Percentiles rank a stretch among this genome's conserved stretches.
phyloP scores from a whole-genome alignment of 2,888 invertebrate species.

The Polylopha cassiicola region DNA sequence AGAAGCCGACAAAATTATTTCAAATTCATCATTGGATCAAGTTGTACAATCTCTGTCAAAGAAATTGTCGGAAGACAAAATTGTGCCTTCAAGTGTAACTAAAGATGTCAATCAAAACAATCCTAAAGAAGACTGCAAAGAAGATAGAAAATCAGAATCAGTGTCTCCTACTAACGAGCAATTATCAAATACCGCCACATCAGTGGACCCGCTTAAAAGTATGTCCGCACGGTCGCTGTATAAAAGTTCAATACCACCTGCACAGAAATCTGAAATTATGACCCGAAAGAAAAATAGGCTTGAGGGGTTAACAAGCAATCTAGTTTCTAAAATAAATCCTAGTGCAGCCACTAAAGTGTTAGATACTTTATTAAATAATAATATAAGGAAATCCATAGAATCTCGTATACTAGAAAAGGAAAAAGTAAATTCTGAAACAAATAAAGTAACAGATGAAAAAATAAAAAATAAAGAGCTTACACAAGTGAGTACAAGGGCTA shows the following conservation, averaged over 20 bases:
- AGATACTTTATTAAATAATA: slow-evolving; percentile 70
- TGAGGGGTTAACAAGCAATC: slow-evolving; percentile 77
- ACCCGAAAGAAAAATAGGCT: slow-evolving; percentile 80
- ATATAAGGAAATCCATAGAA: slow-evolving; percentile 71
- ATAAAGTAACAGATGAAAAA: slow-evolving; percentile 52
- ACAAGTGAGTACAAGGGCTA: slow-evolving; percentile 70
- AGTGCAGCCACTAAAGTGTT: slow-evolving; percentile 73
- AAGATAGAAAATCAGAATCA: slow-evolving; percentile 37
- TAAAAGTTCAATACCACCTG: slow-evolving; percentile 67
- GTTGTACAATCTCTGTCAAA: slow-evolving; percentile 71
- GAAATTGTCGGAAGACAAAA: slow-evolving; percentile 65
- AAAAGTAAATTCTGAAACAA: slow-evolving; percentile 45
- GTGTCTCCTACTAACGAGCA: slow-evolving; percentile 31
- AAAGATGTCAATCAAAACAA: slow-evolving; percentile 56
- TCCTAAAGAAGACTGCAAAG: slow-evolving; percentile 47
- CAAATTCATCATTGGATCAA: slow-evolving; percentile 60
- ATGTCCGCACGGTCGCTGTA: slow-evolving; percentile 71
- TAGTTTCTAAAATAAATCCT: slow-evolving; percentile 79
- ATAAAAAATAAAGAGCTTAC: slow-evolving; percentile 52
- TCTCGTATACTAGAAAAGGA: slow-evolving; percentile 69
- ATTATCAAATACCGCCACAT: slow-evolving; percentile 36
- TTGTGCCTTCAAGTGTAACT: slow-evolving; percentile 28
- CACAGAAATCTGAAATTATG: slow-evolving; percentile 76
- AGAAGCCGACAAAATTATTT: slow-evolving; percentile 75
- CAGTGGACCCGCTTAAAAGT: slow-evolving; percentile 63